Conservation (phyloP, 2,797 vertebrate genomes). For the Pseudomugil gertrudae region DNA sequence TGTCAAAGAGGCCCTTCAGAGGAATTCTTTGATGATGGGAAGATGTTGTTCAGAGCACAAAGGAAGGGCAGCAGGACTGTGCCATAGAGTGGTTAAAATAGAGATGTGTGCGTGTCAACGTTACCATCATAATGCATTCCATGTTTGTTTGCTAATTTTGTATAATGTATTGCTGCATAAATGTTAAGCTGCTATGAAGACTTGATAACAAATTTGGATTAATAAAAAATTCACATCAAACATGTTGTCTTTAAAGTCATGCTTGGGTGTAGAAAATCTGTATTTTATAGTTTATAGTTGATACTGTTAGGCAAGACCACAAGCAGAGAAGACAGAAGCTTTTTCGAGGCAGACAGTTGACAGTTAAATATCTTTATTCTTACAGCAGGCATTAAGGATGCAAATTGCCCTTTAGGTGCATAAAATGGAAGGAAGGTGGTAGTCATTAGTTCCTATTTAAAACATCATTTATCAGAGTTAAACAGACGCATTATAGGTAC, state of each 20-base stretch:
- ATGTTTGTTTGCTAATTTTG: conserved; percentile 28
- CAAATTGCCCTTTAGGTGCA: conserved; percentile 58
- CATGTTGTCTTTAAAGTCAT: conserved; percentile 8
- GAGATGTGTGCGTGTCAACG: conserved; percentile 61
- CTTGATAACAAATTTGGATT: conserved; percentile 19
- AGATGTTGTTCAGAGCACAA: conserved; percentile 73
- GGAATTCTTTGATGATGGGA: conserved; percentile 64
- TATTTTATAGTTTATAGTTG: conserved; percentile 25
- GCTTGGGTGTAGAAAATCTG: not conserved
- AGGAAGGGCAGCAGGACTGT: conserved; percentile 64
- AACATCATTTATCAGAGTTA: conserved; percentile 56
- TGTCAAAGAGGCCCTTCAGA: conserved; percentile 77
- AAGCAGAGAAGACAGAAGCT: conserved; percentile 46
- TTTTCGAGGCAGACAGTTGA: conserved; percentile 28
- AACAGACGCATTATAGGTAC: conserved; percentile 22
- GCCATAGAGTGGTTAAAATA: conserved; percentile 57
- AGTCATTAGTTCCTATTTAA: conserved; percentile 58
- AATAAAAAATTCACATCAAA: conserved; percentile 11
- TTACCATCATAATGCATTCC: conserved; percentile 42
- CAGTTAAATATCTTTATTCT: conserved; percentile 69
- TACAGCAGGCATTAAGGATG: conserved; percentile 45
- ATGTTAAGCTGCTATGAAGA: conserved; percentile 15
- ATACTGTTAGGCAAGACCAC: conserved; percentile 32
- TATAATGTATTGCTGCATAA: conserved; percentile 12
- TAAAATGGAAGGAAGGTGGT: conserved; percentile 12